These are phyloP conservation scores for Elymnias hypermnestra DNA, from an alignment of 1,140 invertebrate genomes.

Conservation along the genomic window DNA sequence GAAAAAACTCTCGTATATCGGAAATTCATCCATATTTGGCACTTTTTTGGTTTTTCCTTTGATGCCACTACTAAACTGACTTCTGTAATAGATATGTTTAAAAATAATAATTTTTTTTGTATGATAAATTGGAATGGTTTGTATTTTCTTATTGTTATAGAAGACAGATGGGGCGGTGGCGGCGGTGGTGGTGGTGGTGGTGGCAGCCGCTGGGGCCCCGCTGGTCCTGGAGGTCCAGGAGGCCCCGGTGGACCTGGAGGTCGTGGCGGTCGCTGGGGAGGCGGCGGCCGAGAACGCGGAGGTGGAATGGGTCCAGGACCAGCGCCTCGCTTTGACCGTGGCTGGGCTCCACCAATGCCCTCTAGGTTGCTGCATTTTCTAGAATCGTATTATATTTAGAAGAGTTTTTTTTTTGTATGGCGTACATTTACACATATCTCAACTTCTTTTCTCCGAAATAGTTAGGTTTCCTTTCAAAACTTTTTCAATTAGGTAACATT, in stretches of 20 bases:
- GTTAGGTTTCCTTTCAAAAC: neutral
- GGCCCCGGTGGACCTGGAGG: slow-evolving; percentile 13
- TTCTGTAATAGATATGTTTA: too few relatives aligned
- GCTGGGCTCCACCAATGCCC: slow-evolving; percentile 21
- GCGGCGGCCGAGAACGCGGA: slow-evolving; percentile 24
- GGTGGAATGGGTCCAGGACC: slow-evolving; percentile 19
- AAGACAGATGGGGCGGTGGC: slow-evolving; percentile 35
- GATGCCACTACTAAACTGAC: too few relatives aligned
- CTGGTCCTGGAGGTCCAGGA: slow-evolving; percentile 5
- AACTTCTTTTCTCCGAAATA: too few relatives aligned
- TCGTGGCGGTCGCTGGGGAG: slow-evolving; percentile 25
- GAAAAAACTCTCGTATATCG: too few relatives aligned
- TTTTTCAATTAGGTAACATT: neutral
- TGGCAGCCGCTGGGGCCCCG: slow-evolving; percentile 36
- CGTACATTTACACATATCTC: too few relatives aligned
- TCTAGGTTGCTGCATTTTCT: slow-evolving; percentile 5
- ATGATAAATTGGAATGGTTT: too few relatives aligned
- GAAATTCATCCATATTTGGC: too few relatives aligned
- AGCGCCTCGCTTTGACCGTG: slow-evolving; percentile 26
- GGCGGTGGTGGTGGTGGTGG: slow-evolving; percentile 27
- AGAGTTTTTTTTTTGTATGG: neutral
- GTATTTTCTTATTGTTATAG: too few relatives aligned
- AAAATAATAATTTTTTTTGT: too few relatives aligned
- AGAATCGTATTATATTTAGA: neutral
- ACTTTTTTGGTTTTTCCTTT: too few relatives aligned